Evolutionary conservation across 2,797 vertebrate species (phyloP).

Genomic region (Hippocampus kuda): DNA sequence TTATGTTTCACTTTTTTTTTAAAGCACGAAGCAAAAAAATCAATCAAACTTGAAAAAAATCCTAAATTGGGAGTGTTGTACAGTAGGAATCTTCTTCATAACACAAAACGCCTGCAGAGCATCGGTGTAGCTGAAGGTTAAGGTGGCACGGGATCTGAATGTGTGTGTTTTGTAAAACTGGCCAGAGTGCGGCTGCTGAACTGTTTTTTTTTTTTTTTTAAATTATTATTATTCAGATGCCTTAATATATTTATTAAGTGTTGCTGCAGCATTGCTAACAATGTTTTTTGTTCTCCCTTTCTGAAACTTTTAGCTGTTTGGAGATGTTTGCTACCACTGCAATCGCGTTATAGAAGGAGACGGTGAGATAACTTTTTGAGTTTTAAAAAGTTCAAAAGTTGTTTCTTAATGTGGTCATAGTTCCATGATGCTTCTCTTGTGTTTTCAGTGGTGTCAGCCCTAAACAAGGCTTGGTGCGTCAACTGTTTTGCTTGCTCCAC

Average conservation of each 20-base stretch:
- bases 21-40: too few species aligned
- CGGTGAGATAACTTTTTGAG: slow-evolving; percentile 63
- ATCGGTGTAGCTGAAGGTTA: neutral
- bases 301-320: slow-evolving; percentile 75
- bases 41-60: too few species aligned
- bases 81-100: too few species aligned
- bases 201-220: slow-evolving; percentile 2
- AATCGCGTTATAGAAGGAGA: slow-evolving; percentile 96
- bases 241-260: neutral
- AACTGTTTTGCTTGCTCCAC: slow-evolving; percentile 96
- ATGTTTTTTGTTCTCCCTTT: slow-evolving; percentile 12
- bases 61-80: too few species aligned
- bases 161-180: neutral
- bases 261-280: slow-evolving; percentile 12
- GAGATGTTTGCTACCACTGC: slow-evolving; percentile 96
- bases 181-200: neutral
- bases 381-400: neutral
- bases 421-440: neutral
- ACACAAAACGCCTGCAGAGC: neutral
- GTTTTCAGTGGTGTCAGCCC: slow-evolving; percentile 85
- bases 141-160: slow-evolving; percentile 24
- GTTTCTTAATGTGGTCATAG: neutral
- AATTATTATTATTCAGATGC: neutral
- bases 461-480: slow-evolving; percentile 99
- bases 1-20: too few species aligned